Base-by-base conservation (phyloP, 2,797 vertebrate species). In the Sebastes trivittatus region DNA sequence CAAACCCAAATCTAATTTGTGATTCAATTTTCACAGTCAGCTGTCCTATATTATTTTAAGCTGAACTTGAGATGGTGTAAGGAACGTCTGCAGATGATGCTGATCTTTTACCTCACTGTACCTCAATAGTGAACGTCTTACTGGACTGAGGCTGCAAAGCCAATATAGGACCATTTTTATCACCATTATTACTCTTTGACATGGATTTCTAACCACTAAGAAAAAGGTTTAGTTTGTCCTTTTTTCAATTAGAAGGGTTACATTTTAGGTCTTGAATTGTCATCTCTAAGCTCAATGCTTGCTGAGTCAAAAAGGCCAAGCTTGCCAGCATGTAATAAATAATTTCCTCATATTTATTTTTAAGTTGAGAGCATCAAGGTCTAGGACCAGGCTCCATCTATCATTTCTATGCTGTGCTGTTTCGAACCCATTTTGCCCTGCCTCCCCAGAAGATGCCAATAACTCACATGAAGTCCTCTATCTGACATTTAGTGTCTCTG, bases 11-110 rank as follows among this genome's bases (percentile, higher is more conserved):
- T 89, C 56, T 75, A 78, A 89, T 85, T 84, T 81, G 80, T 61
- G 77, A 42, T 83, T 81, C 63, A 72, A 66, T 82, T 77, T 61
- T 72, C 54, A 63, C 60, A 54, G 76, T 87, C 84, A 81, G 72
- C 74, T n/a, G 62, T 75, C 23, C 30, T n/a, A 38, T 74, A 87
- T 89, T 84, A 88, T 80, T 89, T 87, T 85, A 70, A 86, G 79
- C 63, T 74, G 68, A 87, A 85, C 78, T 60, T 75, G 79, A 86
- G 82, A 75, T 68, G 60, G 73, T 79, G 61, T 54, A 67, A 86
- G 90, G 67, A 83, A 84, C 75, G 72, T 73, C 75, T 73, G 80
- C 64, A 72, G 66, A 78, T 82, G 77, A 84, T 77, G 64, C 52
- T 72, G 63, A 69, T 68, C 68, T 74, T 82, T 70, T 71, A 65